Evolutionary conservation across 2,113 vertebrate genomes (phyloP).

Genomic region (Gallinago undulata): DNA sequence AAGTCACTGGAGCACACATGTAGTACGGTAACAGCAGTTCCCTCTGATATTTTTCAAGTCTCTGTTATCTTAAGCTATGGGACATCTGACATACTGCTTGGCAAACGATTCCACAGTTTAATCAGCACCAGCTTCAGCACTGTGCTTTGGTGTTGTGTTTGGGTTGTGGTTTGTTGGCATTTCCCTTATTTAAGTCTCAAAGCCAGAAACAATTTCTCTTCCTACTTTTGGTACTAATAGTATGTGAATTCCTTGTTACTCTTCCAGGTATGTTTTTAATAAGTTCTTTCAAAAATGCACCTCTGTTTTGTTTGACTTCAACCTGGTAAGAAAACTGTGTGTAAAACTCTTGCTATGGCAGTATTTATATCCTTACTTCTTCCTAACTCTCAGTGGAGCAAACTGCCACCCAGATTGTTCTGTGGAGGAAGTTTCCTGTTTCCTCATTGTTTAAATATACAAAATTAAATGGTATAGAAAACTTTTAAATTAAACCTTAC

Average conservation of each 20-base stretch:
- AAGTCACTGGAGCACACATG: background rate
- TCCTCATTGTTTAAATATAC: background rate
- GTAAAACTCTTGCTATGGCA: background rate
- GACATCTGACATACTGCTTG: conserved; percentile 17
- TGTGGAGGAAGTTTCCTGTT: background rate
- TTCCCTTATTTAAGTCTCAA: background rate
- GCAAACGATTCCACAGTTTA: background rate
- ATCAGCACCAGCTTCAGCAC: background rate
- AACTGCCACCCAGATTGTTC: background rate
- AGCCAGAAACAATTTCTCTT: background rate
- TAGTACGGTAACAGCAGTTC: background rate
- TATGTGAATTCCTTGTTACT: background rate
- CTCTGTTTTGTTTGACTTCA: background rate
- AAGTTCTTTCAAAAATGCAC: background rate
- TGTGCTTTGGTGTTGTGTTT: background rate
- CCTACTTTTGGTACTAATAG: background rate
- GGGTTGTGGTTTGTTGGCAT: background rate
- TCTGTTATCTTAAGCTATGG: conserved; percentile 12
- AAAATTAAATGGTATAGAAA: background rate
- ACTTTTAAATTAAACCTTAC: background rate
- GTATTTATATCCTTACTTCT: background rate
- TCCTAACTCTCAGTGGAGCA: background rate
- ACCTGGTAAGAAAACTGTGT: background rate
- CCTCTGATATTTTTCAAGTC: background rate
- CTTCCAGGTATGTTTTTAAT: background rate